Evolutionary conservation across 2,113 vertebrate genomes (phyloP), one percentile per base, ranked within the genome.

Genomic region (Oryzias curvinotus): DNA sequence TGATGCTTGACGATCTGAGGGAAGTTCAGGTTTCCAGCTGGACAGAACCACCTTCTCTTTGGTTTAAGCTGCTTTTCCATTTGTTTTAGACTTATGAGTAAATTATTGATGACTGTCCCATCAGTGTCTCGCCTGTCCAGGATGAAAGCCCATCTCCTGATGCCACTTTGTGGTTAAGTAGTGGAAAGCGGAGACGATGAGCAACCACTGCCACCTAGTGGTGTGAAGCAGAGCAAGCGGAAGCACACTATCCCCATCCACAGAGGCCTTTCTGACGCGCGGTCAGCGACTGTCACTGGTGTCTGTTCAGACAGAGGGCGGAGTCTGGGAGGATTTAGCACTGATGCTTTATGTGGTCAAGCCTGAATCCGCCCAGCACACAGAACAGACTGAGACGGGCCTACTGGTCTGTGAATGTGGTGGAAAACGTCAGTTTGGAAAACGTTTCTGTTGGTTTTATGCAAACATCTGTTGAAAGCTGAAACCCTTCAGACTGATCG

Each of bases 1-100:
- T 80, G 85, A 85, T 71, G 80, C 82, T 80, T 88, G 89, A 91
- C 81, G 52, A 65, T 88, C 85, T 87, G 88, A 87, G 62, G 2
- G 68, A 52, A 36, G 43, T 52, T 61, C 42, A 56, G 42, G 88
- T 91, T 91, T 90, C 91, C 88, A 71, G 64, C 50, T 52, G 65
- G 77, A 68, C 62, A 21, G 59, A 77, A 80, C 73, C 83, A 70
- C 78, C 62, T 82, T 84, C 62, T 72, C 69, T 52, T 67, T 57
- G 77, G 78, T 78, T 77, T 42, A 16, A 64, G 73, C 78, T 85
- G 82, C 81, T 93, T 92, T 72, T 76, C 62, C 62, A 56, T 79
- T 73, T 5, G 13, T 56, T 23, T 78, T 66, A 76, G 86, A 89
- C 70, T 81, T 80, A 49, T 36, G 73, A 72, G 52, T 83, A 73